phyloP scores from a whole-genome alignment of 2,113 vertebrate species.

The Spermophilus dauricus region DNA sequence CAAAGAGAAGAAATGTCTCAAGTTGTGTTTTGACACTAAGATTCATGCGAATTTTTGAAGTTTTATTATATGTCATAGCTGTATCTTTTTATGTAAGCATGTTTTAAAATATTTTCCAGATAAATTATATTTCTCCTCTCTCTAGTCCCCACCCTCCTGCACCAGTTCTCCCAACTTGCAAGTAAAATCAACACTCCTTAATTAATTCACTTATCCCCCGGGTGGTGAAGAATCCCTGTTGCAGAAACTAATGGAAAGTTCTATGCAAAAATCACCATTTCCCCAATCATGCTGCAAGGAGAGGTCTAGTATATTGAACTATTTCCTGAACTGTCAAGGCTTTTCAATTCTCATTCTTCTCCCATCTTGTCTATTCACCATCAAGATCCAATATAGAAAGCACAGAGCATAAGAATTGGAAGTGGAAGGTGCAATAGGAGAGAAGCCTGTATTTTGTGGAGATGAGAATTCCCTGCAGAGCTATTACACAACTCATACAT shows the following conservation, averaged over 20 bases:
- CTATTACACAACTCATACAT: conserved; percentile 29
- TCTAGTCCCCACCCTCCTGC: too few relatives aligned
- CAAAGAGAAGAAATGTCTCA: not conserved
- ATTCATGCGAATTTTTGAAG: not conserved
- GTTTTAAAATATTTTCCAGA: conserved; percentile 9
- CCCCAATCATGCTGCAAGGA: not conserved
- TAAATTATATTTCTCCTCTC: conserved; percentile 23
- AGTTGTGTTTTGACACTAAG: not conserved
- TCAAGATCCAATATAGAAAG: conserved; percentile 49
- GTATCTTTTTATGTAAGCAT: not conserved
- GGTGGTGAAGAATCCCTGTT: not conserved
- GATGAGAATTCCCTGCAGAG: not conserved
- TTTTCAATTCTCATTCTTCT: conserved; percentile 23
- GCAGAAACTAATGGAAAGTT: not conserved
- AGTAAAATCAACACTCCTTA: not conserved
- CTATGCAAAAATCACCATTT: conserved; percentile 3
- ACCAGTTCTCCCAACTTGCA: not conserved
- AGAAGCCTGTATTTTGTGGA: not conserved
- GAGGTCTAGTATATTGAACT: not conserved
- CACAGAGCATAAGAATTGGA: conserved; percentile 8
- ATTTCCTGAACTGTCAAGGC: not conserved
- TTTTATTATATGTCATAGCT: not conserved
- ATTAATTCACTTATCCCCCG: not conserved
- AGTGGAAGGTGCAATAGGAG: not conserved
- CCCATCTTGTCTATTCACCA: not conserved